Conservation (phyloP, 2,113 vertebrate genomes). For the Fukomys damarensis region DNA sequence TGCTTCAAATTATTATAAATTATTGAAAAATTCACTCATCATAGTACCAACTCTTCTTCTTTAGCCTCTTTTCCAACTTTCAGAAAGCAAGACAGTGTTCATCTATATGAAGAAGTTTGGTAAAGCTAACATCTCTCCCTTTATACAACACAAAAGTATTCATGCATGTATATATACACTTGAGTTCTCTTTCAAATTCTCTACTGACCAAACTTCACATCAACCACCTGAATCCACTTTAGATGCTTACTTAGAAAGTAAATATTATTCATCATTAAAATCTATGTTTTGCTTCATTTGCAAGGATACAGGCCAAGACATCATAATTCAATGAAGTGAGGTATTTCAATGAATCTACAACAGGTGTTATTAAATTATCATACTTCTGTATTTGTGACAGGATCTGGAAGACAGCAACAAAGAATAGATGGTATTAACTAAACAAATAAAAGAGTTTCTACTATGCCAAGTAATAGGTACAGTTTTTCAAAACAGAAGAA, state of each 20-base stretch:
- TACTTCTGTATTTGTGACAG: conserved; percentile 99
- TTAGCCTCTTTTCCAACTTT: conserved; percentile 32
- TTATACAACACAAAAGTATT: not conserved
- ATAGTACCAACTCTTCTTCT: conserved; percentile 17
- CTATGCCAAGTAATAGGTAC: not conserved
- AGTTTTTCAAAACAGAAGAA: conserved; percentile 49
- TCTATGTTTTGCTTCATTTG: conserved; percentile 53
- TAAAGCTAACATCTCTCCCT: conserved; percentile 34
- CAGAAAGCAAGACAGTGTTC: not conserved
- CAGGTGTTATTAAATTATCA: conserved; percentile 97
- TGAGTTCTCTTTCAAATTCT: not conserved
- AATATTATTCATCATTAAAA: conserved; percentile 35
- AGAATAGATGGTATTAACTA: conserved; percentile 52
- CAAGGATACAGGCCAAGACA: conserved; percentile 99
- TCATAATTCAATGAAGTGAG: conserved; percentile 99
- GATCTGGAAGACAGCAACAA: conserved; percentile 88
- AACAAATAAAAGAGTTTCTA: conserved; percentile 33
- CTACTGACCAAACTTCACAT: conserved; percentile 27
- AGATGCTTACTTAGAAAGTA: conserved; percentile 33
- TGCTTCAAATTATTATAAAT: conserved; percentile 9
- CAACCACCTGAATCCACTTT: conserved; percentile 32
- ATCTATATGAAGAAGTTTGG: conserved; percentile 22
- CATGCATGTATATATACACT: not conserved
- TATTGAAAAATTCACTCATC: conserved; percentile 34
- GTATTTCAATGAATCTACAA: conserved; percentile 99